Base-by-base conservation (phyloP, 2,113 vertebrate species). In the Daboia siamensis region DNA sequence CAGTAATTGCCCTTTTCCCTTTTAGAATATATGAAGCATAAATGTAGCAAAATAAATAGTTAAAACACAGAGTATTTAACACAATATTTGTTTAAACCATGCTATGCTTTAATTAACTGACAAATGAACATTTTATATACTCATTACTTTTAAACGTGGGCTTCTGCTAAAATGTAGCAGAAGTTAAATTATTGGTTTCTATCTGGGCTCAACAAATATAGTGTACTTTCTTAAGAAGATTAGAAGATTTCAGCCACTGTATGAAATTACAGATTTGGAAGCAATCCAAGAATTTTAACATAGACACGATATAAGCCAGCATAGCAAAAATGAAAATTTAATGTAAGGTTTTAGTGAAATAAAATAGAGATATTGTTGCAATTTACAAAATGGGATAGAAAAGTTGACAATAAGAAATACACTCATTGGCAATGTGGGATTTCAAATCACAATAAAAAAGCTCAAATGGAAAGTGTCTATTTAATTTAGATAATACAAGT, bases 141-240 rank as follows among this genome's bases (percentile, higher is more conserved):
- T 54, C 52, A 52, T 33, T 88, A 88, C 52, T 55, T 33, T 96
- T 96, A 97, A 87, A 87, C 26, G 15, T 87, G 48, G 24, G 4
- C 74, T 80, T 80, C 74, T 80, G 74, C 74, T 80, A 44, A 80
- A 80, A 44, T 80, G 74, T 44, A 44, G 33, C 33, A 80, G 74
- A 80, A 80, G 33, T 80, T 80, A 87, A 87, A 52, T 87, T 29
- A 87, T 54, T 54, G 48, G 10, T 13, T 87, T 87, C 51, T 48
- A 52, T 29, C 46, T 0, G 2, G 44, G 46, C 24, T 24, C 5
- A 51, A 86, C 24, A 87, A 87, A 13, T 80, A 44, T 39, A 23
- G 17, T 96, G 94, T 95, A 86, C 95, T 93, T 96, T 96, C 94
- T 94, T 97, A 95, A 96, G 94, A 95, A 93, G 94, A 95, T 94